A percentile compares a stretch with the other conserved stretches of the same genome.
phyloP scores from a whole-genome alignment of 2,113 vertebrate species.

The Trematocara stigmaticum region DNA sequence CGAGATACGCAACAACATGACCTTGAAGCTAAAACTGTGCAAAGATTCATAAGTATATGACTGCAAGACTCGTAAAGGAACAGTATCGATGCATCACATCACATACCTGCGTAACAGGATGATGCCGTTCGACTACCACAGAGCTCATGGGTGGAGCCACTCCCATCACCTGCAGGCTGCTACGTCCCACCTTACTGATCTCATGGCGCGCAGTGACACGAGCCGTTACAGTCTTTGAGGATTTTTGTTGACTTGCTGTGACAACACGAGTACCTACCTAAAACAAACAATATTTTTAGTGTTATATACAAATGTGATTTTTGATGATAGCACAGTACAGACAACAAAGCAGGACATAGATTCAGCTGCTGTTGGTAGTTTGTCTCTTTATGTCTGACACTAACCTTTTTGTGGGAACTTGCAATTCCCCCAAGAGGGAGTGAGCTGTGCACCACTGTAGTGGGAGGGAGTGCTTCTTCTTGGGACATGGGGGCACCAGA shows the following conservation, averaged over 20 bases:
- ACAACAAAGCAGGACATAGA: background rate
- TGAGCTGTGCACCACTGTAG: slow-evolving; percentile 55
- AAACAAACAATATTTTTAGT: slow-evolving; percentile 1
- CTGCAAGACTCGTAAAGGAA: background rate
- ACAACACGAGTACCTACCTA: slow-evolving; percentile 76
- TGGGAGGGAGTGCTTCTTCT: slow-evolving; percentile 57
- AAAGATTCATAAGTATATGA: background rate
- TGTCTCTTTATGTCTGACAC: background rate
- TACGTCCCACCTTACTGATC: slow-evolving; percentile 65
- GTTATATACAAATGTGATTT: background rate
- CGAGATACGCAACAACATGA: background rate
- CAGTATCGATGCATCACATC: background rate
- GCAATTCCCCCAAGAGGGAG: slow-evolving; percentile 61
- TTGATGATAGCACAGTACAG: background rate
- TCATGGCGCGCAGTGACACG: slow-evolving; percentile 82
- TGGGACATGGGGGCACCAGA: slow-evolving; percentile 62
- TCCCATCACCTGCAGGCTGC: slow-evolving; percentile 80
- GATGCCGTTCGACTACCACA: slow-evolving; percentile 89
- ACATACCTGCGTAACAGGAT: slow-evolving; percentile 81
- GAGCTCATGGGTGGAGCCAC: slow-evolving; percentile 88
- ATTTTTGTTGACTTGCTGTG: slow-evolving; percentile 86
- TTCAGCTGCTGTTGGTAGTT: background rate
- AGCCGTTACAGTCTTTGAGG: slow-evolving; percentile 87
- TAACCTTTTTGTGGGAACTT: slow-evolving; percentile 74
- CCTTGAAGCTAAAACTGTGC: background rate